Conservation (phyloP, 1,140 invertebrate genomes). For the Diorhabda elongata region DNA sequence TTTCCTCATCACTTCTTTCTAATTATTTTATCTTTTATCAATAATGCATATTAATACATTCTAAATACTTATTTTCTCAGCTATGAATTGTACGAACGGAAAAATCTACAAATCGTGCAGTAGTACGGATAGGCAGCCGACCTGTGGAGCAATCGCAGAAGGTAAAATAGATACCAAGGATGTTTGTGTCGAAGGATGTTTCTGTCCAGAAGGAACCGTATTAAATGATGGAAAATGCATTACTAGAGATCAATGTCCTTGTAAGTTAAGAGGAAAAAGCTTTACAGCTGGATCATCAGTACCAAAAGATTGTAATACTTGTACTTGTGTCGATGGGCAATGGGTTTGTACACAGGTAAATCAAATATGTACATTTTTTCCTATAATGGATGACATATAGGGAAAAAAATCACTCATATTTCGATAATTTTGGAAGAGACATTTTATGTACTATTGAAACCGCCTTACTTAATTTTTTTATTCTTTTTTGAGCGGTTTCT, state of each 20-base stretch:
- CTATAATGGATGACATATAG: no score
- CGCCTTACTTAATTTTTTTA: no score
- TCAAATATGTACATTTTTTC: not conserved
- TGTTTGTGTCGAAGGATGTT: conserved; percentile 79
- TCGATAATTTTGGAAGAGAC: no score
- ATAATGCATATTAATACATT: no score
- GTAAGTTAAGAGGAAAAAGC: conserved; percentile 68
- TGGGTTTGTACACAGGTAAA: conserved; percentile 71
- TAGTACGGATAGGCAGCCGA: conserved; percentile 50
- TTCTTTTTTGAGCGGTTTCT: no score
- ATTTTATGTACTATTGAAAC: no score
- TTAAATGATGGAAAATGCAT: conserved; percentile 73
- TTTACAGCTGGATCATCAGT: conserved; percentile 69
- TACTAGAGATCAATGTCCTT: conserved; percentile 67
- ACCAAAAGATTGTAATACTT: conserved; percentile 80
- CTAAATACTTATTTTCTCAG: conserved; percentile 47
- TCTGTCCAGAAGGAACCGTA: conserved; percentile 72
- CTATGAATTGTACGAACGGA: conserved; percentile 64
- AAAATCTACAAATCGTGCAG: conserved; percentile 69
- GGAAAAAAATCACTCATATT: no score
- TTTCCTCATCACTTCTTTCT: no score
- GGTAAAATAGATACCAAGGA: conserved; percentile 38
- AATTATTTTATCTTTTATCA: no score
- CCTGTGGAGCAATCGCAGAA: conserved; percentile 45
- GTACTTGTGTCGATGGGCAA: conserved; percentile 65